Evolutionary conservation across 2,113 vertebrate species (phyloP), one percentile per base, ranked within the genome.

Genomic region (Proteles cristata): DNA sequence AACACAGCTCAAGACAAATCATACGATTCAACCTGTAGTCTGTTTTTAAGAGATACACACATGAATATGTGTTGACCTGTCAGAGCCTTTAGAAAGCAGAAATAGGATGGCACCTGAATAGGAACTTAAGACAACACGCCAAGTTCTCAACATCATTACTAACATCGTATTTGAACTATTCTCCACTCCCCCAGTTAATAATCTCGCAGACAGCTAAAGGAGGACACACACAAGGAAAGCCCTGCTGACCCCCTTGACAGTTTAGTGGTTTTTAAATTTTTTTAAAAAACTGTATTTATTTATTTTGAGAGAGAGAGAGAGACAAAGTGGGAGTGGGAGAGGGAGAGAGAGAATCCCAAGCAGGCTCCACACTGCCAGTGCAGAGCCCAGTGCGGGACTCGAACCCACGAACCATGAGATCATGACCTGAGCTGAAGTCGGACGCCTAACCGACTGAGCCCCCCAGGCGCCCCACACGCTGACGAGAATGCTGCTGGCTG

Each of bases 41-140:
- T 93, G 1, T 33, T 90, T 86, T 76, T 31, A 91, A 89, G 68
- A 76, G 31, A 45, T 84, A 39, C 86, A 93, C 26, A 82, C 43
- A 3, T 35, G 26, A 82, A 66, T 14, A 8, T 31, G 11, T 61
- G 4, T 23, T 84, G 61, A 55, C 48, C 53, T 63, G 12, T 21
- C 4, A 86, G 55, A 94, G 63, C 19, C 50, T 55, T 93, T 50
- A 92, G 93, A 69, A 48, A 58, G 26, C 17, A 93, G 77, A 97
- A 89, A 61, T 35, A 65, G 96, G 28, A 80, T 12, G 25, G 31
- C 11, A 65, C 8, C n/a, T 55, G 73, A 92, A 7, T 39, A 69
- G 89, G 73, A 95, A 84, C 26, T 68, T 69, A 81, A 85, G 61
- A 65, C 39, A 89, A 76, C 39, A 87, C 31, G 45, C 77, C 65